phyloP scores from a whole-genome alignment of 2,888 invertebrate genomes.

The Troilus luridus region DNA sequence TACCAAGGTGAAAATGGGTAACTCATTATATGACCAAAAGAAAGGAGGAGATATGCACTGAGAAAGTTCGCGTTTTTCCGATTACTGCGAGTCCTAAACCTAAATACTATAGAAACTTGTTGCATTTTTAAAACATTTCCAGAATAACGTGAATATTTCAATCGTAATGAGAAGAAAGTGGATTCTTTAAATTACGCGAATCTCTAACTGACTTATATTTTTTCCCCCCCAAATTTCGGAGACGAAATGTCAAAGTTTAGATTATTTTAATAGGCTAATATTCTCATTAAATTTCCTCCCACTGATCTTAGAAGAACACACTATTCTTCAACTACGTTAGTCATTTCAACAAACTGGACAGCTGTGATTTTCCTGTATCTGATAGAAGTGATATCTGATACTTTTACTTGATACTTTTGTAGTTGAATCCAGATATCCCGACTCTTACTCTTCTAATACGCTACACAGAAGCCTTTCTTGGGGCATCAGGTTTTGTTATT shows the following conservation, averaged over 20 bases:
- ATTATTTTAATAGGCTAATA: no score
- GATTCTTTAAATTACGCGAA: background rate
- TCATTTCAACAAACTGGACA: no score
- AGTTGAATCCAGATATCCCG: no score
- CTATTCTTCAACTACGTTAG: no score
- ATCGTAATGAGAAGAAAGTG: background rate
- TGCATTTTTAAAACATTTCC: background rate
- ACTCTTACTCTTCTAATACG: no score
- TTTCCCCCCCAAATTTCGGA: background rate
- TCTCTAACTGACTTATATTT: background rate
- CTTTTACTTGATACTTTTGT: no score
- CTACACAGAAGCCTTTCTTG: no score
- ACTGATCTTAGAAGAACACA: no score
- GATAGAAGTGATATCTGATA: no score
- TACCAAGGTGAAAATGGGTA: background rate
- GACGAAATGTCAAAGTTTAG: background rate
- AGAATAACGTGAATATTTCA: background rate
- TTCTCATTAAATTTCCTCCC: no score
- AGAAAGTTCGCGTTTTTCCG: background rate
- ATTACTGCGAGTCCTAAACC: background rate
- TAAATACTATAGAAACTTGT: background rate
- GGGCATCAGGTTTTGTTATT: no score
- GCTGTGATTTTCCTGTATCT: no score
- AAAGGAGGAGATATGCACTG: background rate
- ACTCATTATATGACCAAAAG: background rate